Evolutionary conservation across 2,797 vertebrate genomes (phyloP), one percentile per base, ranked within the genome.

Genomic region (Graptemys geographica): DNA sequence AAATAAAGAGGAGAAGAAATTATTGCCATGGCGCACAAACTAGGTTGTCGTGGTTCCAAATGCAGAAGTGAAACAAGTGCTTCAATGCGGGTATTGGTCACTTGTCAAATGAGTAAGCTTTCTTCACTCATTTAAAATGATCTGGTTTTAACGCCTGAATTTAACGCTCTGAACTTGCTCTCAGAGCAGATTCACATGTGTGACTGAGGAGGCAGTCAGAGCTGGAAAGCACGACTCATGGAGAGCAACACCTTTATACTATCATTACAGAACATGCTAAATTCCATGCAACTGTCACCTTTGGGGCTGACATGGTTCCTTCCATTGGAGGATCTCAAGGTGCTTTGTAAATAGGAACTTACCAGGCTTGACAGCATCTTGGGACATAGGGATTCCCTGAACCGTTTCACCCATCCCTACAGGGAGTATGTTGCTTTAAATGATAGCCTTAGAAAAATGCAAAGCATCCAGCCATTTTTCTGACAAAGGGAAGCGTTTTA

Each of bases 61-160:
- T 49, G 74, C 28, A 81, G 87, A 88, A 89, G 51, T 83, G 59
- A 86, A 57, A 86, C 28, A 44, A 81, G 37, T 16, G n/a, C 57
- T 80, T 89, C 55, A 1, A 8, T 47, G n/a, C 7, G 89, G 41
- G 49, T 65, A 47, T 80, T 81, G 81, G 56, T 9, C 27, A 47
- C 49, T 49, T 28, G 28, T 15, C 16, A 28, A 47, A 44, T 59
- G 87, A 56, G 28, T 87, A 78, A 81, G 76, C 19, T 86, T 91
- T 78, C 27, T 16, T 81, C 33, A 3, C 33, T 88, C 59, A 44
- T 65, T 74, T 55, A 27, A 69, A 56, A 13, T 76, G 84, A 83
- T 9, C 28, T 94, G 2, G 79, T 62, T 89, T 85, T 59, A 72
- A 5, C 11, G 2, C 2, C 62, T 51, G 83, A 82, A n/a, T 16